These are phyloP conservation scores for Ibycter americanus DNA, from an alignment of 2,797 vertebrate genomes.

Conservation along the genomic window DNA sequence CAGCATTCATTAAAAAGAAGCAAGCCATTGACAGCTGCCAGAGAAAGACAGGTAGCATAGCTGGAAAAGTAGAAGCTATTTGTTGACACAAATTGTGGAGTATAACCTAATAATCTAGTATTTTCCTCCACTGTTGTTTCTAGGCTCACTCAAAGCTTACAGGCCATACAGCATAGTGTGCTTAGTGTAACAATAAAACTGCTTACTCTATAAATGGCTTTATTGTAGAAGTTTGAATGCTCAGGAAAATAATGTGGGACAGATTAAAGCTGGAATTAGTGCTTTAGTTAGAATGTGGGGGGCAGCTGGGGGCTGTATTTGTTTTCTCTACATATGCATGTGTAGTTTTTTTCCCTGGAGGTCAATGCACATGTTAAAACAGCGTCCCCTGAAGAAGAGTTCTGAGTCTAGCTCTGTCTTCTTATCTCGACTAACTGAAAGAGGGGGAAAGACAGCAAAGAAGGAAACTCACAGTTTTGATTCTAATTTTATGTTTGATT, in stretches of 20 bases:
- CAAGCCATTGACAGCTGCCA: conserved; percentile 58
- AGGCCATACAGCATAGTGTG: neutral
- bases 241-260: conserved; percentile 8
- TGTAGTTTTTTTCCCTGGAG: neutral
- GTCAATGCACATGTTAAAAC: neutral
- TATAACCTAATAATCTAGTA: conserved; percentile 36
- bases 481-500: neutral
- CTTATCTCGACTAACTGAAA: neutral
- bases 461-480: neutral
- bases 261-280: conserved; percentile 42
- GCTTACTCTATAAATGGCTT: conserved; percentile 29
- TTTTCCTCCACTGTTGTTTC: conserved; percentile 37
- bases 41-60: conserved; percentile 58
- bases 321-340: neutral
- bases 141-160: neutral
- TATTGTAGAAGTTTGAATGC: conserved; percentile 24
- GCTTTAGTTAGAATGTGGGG: neutral
- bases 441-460: neutral
- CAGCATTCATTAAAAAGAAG: conserved; percentile 60
- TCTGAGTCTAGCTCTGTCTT: neutral
- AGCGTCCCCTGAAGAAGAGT: neutral
- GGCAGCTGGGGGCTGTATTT: neutral
- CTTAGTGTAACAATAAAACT: conserved; percentile 20
- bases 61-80: conserved; percentile 31
- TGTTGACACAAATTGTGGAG: conserved; percentile 50